Percentiles rank a stretch among this genome's conserved stretches.
Evolutionary conservation across 2,113 vertebrate species (phyloP).

Genomic region (Pollimyrus isidori): DNA sequence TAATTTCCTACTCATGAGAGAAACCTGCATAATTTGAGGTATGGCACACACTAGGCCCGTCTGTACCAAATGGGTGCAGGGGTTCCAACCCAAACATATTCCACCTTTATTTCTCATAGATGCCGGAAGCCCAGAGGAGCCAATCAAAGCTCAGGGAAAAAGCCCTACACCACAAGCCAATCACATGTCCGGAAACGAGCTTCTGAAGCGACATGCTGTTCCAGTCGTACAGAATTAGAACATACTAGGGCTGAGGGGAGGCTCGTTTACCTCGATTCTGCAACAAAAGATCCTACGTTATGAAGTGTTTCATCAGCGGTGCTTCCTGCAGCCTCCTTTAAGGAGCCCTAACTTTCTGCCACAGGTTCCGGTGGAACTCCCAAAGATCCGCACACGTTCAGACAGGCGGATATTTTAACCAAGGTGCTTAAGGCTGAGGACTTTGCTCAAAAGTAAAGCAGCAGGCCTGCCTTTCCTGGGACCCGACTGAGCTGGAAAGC

Average conservation of each 20-base stretch:
- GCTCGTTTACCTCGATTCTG: neutral
- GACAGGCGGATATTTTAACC: neutral
- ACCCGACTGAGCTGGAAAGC: neutral
- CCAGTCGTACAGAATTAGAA: neutral
- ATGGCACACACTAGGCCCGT: slow-evolving; percentile 45
- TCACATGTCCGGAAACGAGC: neutral
- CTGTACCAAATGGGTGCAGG: slow-evolving; percentile 43
- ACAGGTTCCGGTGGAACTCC: neutral
- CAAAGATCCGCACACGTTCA: neutral
- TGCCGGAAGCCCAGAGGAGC: neutral
- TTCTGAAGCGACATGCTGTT: neutral
- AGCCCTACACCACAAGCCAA: neutral
- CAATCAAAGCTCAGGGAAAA: neutral
- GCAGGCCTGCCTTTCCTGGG: neutral
- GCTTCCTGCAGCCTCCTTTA: neutral
- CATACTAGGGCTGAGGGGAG: neutral
- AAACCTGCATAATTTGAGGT: slow-evolving; percentile 57
- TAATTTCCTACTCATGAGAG: slow-evolving; percentile 57
- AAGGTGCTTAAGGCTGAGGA: neutral
- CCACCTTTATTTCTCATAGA: neutral
- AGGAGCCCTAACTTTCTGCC: neutral
- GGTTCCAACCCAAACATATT: slow-evolving; percentile 36
- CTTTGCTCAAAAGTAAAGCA: neutral
- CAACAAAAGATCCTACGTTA: neutral
- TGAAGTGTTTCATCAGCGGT: neutral